Evolutionary conservation across 2,888 invertebrate species (phyloP), one percentile per base, ranked within the genome.

Genomic region (Dromius quadrimaculatus): DNA sequence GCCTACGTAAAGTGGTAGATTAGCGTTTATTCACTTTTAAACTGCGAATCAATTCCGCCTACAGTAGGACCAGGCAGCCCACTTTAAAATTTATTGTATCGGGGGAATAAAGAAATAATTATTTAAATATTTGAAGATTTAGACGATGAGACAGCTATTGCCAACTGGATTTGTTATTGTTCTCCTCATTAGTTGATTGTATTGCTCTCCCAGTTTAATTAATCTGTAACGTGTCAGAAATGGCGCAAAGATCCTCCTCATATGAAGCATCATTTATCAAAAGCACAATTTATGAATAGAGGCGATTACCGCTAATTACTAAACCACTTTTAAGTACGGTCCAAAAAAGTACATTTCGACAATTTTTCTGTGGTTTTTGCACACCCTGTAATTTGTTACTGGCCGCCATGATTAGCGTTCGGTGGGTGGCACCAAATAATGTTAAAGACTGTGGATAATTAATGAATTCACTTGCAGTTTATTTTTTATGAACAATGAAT

Each of bases 261-360:
- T 9, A 47, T 20, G 47, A 4, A 57, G 32, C 57, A 34, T 57
- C 57, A 57, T 57, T 57, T 57, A 57, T 57, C 57, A 57, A 57
- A 57, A 57, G 32, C 32, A n/a, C 34, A 57, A 57, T 57, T 23
- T 57, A 32, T 32, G 13, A 57, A 32, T 57, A n/a, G n/a, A 8
- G 15, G 32, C 57, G 32, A 57, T 57, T 57, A 57, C 17, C 17
- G 28, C 9, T 57, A 57, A 57, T 57, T 23, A 57, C 34, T 32
- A n/a, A n/a, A n/a, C 34, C 6, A 54, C 45, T 45, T 45, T 23
- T 9, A 54, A 54, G 28, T 28, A 20, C 8, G 19, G 4, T 13
- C 45, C 45, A 19, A 45, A 45, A 45, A 45, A 17, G 19, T 45
- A 45, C 17, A 23, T 54, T 22, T 23, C 23, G 4, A 13, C 11